phyloP scores from a whole-genome alignment of 2,113 vertebrate species.

The Dipodomys stephensi region DNA sequence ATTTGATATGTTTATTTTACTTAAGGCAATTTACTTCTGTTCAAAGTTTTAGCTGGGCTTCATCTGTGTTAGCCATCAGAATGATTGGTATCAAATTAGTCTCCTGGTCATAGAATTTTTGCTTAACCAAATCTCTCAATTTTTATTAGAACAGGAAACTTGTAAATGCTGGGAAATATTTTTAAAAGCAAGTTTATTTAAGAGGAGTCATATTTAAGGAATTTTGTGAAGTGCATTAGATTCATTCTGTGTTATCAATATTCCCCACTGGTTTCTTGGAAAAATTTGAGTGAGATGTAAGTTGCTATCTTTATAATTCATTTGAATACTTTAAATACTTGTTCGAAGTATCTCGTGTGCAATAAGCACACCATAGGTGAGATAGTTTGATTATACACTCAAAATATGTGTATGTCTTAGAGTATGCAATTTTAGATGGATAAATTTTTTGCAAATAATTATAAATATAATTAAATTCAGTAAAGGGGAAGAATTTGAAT shows the following conservation, averaged over 20 bases:
- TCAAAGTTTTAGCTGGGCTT: not conserved
- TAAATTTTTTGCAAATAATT: not conserved
- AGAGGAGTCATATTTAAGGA: not conserved
- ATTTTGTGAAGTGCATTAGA: not conserved
- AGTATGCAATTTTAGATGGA: not conserved
- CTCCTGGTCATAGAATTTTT: not conserved
- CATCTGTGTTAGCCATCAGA: not conserved
- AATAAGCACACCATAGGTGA: fast-evolving
- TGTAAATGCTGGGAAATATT: not conserved
- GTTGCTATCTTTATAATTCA: not conserved
- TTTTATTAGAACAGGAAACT: not conserved
- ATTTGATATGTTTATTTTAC: too few species aligned
- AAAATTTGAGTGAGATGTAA: not conserved
- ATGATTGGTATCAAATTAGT: not conserved
- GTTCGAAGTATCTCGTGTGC: not conserved
- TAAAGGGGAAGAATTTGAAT: not conserved
- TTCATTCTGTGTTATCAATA: not conserved
- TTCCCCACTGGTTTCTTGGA: not conserved
- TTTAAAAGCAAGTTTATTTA: not conserved
- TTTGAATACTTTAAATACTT: not conserved
- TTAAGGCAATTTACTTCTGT: not conserved
- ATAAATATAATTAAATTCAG: too few species aligned
- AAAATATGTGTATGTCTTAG: not conserved
- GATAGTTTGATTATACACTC: not conserved
- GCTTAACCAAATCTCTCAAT: not conserved